Evolutionary conservation across 1,140 invertebrate species (phyloP), one percentile per base, ranked within the genome.

Genomic region (Triops cancriformis): DNA sequence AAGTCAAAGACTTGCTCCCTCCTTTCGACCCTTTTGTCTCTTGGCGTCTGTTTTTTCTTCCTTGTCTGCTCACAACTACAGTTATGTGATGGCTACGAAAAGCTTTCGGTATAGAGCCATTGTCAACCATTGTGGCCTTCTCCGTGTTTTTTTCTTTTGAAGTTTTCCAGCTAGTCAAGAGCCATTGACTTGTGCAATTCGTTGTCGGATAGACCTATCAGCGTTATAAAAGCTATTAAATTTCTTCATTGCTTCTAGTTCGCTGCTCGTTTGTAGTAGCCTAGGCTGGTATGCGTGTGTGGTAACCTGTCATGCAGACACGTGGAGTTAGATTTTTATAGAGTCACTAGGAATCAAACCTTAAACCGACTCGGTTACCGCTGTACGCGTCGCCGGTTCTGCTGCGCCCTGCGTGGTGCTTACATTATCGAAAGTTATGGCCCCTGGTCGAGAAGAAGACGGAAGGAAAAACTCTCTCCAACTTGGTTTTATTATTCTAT

Each of bases 1-100:
- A 64, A 64, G 51, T 37, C 51, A 64, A 64, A 64, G 51, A 64
- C 51, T 64, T 18, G 51, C 51, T 37, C 51, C 51, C 51, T 64
- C 51, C 23, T 64, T 64, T 64, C 1, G 51, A n/a, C 51, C 43
- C 51, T 23, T 64, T 64, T 64, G 51, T 64, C 23, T 64, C 51
- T 64, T 64, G 51, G 51, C 51, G 51, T 64, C 51, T 9, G 51
- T 64, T 64, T 64, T 64, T 64, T 64, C 51, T 64, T 18, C 51
- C 51, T 64, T 23, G 51, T 64, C 51, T 64, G 23, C 51, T 23
- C 51, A 64, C 51, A 64, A 64, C 51, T 64, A 64, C 51, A 64
- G 51, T 23, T 64, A 64, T 64, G 18, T 64, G 51, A 64, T 64
- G 51, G 51, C 51, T n/a, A 64, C 14, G 51, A 64, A 64, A 64